A percentile compares a stretch with the other conserved stretches of the same genome.
These are phyloP conservation scores for Archivesica marissinica DNA, from an alignment of 1,140 invertebrate species.

Conservation along the genomic window DNA sequence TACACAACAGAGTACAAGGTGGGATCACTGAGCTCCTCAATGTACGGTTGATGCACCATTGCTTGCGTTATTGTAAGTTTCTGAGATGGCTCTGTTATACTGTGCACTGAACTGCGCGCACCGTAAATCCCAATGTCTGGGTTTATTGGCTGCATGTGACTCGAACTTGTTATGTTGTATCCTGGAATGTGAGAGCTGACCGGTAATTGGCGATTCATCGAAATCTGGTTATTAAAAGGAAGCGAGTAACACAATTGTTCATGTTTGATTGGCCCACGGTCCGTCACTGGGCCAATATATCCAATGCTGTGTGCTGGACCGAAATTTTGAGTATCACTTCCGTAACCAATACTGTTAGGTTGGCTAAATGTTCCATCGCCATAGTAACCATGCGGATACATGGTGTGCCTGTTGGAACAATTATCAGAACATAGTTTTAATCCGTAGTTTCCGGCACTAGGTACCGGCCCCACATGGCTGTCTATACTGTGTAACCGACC, in stretches of 20 bases:
- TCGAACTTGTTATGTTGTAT: constrained; percentile 35
- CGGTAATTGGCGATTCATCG: background rate
- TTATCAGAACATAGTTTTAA: constrained; percentile 24
- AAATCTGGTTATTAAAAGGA: background rate
- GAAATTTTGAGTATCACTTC: constrained; percentile 51
- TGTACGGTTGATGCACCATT: constrained; percentile 59
- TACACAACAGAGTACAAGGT: constrained; percentile 52
- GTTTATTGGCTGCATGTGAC: constrained; percentile 54
- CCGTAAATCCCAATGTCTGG: constrained; percentile 26
- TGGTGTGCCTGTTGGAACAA: constrained; percentile 19
- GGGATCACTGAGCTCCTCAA: constrained; percentile 54
- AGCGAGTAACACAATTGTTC: constrained; percentile 29
- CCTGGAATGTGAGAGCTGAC: constrained; percentile 38
- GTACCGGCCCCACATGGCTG: constrained; percentile 40
- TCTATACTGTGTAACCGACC: constrained; percentile 56
- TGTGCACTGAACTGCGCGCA: background rate
- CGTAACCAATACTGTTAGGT: constrained; percentile 58
- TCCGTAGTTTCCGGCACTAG: constrained; percentile 48
- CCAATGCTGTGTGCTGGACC: constrained; percentile 31
- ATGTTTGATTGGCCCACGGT: constrained; percentile 28
- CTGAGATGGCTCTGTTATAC: constrained; percentile 2
- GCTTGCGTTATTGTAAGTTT: constrained; percentile 51
- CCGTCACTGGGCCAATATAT: constrained; percentile 31
- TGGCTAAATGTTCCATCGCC: constrained; percentile 33
- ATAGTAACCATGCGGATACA: constrained; percentile 1